Conservation (phyloP, 1,140 invertebrate genomes). For the Caenorhabditis tropicalis region DNA sequence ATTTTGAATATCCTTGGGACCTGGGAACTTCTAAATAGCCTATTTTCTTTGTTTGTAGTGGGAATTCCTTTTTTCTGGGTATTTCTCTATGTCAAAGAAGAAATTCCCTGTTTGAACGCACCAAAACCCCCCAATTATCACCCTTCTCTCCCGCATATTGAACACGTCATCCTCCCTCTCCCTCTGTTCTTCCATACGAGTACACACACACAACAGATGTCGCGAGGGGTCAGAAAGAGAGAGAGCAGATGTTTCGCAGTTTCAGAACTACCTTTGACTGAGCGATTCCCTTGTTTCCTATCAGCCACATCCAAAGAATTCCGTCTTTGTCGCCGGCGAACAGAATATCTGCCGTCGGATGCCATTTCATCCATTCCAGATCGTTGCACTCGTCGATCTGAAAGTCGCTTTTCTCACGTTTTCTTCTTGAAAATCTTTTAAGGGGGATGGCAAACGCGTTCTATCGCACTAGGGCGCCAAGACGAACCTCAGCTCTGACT, state of each 20-base stretch:
- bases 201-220: neutral
- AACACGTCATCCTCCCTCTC: too few relatives aligned
- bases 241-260: too few relatives aligned
- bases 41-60: too few relatives aligned
- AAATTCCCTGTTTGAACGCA: too few relatives aligned
- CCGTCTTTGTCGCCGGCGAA: conserved; percentile 61
- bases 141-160: too few relatives aligned
- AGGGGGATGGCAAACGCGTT: neutral
- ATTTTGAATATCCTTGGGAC: too few relatives aligned
- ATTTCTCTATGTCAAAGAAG: too few relatives aligned
- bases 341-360: conserved; percentile 53
- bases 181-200: too few relatives aligned
- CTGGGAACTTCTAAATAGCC: too few relatives aligned
- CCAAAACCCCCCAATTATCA: too few relatives aligned
- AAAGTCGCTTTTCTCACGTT: conserved; percentile 2
- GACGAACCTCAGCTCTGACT: conserved; percentile 30
- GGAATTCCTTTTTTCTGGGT: too few relatives aligned
- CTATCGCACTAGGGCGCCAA: neutral
- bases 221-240: neutral
- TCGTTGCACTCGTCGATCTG: conserved; percentile 59
- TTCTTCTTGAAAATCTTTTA: neutral
- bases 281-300: conserved; percentile 55
- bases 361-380: conserved; percentile 61
- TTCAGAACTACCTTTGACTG: conserved; percentile 61
- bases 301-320: conserved; percentile 62